phyloP scores from a whole-genome alignment of 2,888 invertebrate genomes.

The Sinohyriopsis cumingii region DNA sequence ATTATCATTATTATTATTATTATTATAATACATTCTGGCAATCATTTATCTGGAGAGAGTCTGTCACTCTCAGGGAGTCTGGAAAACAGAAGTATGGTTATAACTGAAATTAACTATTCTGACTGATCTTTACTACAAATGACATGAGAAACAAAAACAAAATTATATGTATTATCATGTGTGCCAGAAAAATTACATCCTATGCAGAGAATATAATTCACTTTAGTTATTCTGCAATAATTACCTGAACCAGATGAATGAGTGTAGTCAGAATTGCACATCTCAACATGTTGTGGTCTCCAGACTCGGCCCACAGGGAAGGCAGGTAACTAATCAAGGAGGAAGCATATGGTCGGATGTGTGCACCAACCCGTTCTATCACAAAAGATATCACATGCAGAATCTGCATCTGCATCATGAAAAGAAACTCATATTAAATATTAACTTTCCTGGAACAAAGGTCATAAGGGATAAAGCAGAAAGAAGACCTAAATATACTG shows the following conservation, averaged over 20 bases:
- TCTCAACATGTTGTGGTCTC: constrained; percentile 89
- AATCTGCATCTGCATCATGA: constrained; percentile 84
- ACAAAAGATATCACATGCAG: constrained; percentile 91
- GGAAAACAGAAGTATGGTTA: too few relatives aligned
- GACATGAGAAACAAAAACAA: not conserved
- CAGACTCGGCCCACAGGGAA: constrained; percentile 89
- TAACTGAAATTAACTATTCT: too few relatives aligned
- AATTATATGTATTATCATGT: not conserved
- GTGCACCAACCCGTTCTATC: constrained; percentile 87
- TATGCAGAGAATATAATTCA: not conserved
- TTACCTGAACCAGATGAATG: constrained; percentile 86
- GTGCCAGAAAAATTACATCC: not conserved
- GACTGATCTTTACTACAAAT: too few relatives aligned
- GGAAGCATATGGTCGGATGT: constrained; percentile 80
- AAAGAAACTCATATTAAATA: constrained; percentile 15
- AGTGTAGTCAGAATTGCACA: constrained; percentile 92
- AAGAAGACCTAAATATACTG: too few relatives aligned
- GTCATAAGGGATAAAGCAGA: too few relatives aligned
- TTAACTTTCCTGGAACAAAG: too few relatives aligned
- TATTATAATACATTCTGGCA: too few relatives aligned
- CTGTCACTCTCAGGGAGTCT: too few relatives aligned
- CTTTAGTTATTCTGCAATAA: not conserved
- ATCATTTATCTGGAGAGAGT: too few relatives aligned
- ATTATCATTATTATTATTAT: too few relatives aligned
- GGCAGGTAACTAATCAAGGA: constrained; percentile 88